phyloP scores from a whole-genome alignment of 2,888 invertebrate species.

The Xestia sexstrigata region DNA sequence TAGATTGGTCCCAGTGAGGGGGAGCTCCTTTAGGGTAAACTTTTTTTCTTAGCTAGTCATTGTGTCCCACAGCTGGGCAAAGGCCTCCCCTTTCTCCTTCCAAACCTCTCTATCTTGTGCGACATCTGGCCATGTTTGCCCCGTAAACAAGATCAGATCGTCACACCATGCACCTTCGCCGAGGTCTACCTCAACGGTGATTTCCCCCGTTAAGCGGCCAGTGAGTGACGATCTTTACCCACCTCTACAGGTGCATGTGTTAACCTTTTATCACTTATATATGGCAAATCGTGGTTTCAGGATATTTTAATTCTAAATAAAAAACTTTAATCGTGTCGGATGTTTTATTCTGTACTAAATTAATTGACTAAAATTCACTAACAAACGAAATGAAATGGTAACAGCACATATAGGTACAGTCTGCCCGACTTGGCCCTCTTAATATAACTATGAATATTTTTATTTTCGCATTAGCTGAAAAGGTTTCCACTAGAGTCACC shows the following conservation, averaged over 20 bases:
- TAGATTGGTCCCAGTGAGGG: too few species aligned
- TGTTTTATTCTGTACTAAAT: slow-evolving; percentile 82
- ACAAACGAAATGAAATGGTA: slow-evolving; percentile 70
- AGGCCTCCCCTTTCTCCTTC: neutral
- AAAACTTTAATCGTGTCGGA: slow-evolving; percentile 78
- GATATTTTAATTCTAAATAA: slow-evolving; percentile 3
- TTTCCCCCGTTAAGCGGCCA: too few species aligned
- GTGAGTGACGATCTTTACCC: too few species aligned
- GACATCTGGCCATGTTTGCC: too few species aligned
- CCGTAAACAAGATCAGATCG: too few species aligned
- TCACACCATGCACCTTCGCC: neutral
- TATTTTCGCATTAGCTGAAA: slow-evolving; percentile 59
- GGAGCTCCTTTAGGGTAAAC: too few species aligned
- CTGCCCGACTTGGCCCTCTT: slow-evolving; percentile 35
- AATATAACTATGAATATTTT: slow-evolving; percentile 49
- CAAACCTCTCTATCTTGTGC: neutral
- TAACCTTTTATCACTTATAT: neutral
- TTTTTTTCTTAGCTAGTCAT: neutral
- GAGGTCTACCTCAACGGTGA: neutral
- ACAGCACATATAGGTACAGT: slow-evolving; percentile 49
- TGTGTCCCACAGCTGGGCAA: neutral
- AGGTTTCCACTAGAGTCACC: slow-evolving; percentile 6
- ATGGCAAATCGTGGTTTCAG: neutral
- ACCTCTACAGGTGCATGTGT: too few species aligned
- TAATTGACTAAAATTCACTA: slow-evolving; percentile 85